Conservation (phyloP, 2,888 invertebrate genomes). For the Sesamia inferens region DNA sequence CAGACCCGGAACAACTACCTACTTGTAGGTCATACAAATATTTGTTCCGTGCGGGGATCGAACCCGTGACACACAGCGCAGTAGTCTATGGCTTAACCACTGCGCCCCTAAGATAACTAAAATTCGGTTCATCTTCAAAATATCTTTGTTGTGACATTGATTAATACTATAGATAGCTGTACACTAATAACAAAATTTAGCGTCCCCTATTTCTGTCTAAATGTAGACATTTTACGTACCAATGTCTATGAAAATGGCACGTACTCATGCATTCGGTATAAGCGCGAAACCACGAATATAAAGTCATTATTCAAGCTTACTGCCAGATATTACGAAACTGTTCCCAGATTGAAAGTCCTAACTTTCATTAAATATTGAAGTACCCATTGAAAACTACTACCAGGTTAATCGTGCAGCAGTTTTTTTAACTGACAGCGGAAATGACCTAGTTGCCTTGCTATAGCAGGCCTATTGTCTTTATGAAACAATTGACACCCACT, state of each 20-base stretch:
- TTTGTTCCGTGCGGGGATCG: no score
- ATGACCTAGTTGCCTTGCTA: constrained; percentile 14
- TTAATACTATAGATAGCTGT: no score
- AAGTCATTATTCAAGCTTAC: constrained; percentile 7
- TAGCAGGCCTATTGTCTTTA: constrained; percentile 6
- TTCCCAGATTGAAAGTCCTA: constrained; percentile 5
- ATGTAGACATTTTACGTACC: neutral
- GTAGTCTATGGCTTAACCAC: no score
- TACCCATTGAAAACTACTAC: constrained; percentile 24
- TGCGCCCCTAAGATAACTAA: no score
- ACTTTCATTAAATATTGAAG: constrained; percentile 33
- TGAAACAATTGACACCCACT: neutral
- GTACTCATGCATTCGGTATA: neutral
- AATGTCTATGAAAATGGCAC: neutral
- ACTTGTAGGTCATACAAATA: no score
- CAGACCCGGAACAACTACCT: no score
- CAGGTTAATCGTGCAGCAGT: constrained; percentile 13
- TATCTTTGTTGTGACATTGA: no score
- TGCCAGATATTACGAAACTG: constrained; percentile 14
- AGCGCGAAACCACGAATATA: neutral
- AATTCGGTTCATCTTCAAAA: no score
- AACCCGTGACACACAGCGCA: no score
- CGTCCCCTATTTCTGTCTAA: neutral
- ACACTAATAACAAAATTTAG: neutral
- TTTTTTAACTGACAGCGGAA: constrained; percentile 11